Evolutionary conservation across 2,113 vertebrate genomes (phyloP).

Genomic region (Todiramphus saurophagus): DNA sequence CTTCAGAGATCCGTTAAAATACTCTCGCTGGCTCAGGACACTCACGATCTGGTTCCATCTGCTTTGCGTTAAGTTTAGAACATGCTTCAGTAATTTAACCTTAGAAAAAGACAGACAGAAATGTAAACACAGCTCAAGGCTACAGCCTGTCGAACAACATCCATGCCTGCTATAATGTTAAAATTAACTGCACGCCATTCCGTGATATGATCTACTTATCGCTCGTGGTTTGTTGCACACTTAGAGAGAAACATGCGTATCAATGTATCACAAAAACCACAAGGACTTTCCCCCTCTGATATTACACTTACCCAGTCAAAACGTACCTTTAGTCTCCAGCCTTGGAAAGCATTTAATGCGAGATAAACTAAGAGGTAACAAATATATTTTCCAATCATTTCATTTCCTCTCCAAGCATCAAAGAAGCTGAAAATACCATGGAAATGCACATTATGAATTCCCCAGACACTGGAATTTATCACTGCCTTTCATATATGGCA

Average conservation of each 20-base stretch:
- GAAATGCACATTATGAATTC: neutral
- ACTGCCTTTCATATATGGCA: neutral
- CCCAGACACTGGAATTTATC: neutral
- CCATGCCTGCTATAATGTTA: neutral
- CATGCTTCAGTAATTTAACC: neutral
- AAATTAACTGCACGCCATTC: neutral
- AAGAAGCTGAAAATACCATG: neutral
- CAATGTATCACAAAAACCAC: neutral
- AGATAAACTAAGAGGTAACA: neutral
- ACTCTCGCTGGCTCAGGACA: neutral
- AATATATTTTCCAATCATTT: neutral
- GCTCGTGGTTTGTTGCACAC: neutral
- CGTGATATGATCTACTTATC: neutral
- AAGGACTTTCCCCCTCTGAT: neutral
- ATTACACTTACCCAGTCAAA: neutral
- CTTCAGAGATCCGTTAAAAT: neutral
- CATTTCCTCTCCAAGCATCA: neutral
- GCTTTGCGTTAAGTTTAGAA: neutral
- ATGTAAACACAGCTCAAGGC: slow-evolving; percentile 9
- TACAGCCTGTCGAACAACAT: neutral
- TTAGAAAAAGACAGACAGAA: neutral
- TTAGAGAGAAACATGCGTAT: neutral
- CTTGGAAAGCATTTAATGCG: neutral
- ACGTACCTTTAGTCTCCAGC: neutral
- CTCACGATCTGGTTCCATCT: neutral